Base-by-base conservation (phyloP, 2,888 invertebrate species). In the Drosophila limbata region DNA sequence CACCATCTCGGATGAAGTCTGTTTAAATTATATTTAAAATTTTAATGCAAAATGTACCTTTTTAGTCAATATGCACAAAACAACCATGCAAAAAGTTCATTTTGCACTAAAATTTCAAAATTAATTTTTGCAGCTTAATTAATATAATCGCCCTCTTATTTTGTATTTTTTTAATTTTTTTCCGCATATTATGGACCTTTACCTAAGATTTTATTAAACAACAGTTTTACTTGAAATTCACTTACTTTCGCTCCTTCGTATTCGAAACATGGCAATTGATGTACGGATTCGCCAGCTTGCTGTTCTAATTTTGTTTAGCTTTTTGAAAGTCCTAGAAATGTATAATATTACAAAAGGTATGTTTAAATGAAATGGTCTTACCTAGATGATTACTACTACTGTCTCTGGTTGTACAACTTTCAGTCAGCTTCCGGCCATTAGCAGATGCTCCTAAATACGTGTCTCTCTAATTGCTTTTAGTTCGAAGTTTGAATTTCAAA, bases 1-100 rank as follows among this genome's bases (percentile, higher is more conserved):
- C 79, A 80, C 79, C 82, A 80, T 3, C 57, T 76, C 5, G 82
- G 76, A 15, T 10, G 3, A 6, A 63, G 25, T 45, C 79, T 79
- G 28, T 8, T n/a, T n/a, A n/a, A n/a, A n/a, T n/a, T n/a, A n/a
- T n/a, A n/a, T n/a, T n/a, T n/a, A n/a, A n/a, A n/a, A n/a, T n/a
- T n/a, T n/a, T n/a, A n/a, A n/a, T n/a, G n/a, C n/a, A n/a, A n/a
- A n/a, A n/a, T n/a, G n/a, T n/a, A n/a, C n/a, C n/a, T n/a, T n/a
- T n/a, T n/a, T n/a, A n/a, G n/a, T n/a, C n/a, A n/a, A n/a, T n/a
- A n/a, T n/a, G n/a, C n/a, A n/a, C n/a, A n/a, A n/a, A n/a, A n/a
- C n/a, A n/a, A n/a, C n/a, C n/a, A n/a, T n/a, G n/a, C n/a, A n/a
- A n/a, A n/a, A n/a, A n/a, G n/a, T n/a, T n/a, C n/a, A n/a, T n/a